Evolutionary conservation across 2,797 vertebrate species (phyloP).

Genomic region (Kryptolebias ocellatus): DNA sequence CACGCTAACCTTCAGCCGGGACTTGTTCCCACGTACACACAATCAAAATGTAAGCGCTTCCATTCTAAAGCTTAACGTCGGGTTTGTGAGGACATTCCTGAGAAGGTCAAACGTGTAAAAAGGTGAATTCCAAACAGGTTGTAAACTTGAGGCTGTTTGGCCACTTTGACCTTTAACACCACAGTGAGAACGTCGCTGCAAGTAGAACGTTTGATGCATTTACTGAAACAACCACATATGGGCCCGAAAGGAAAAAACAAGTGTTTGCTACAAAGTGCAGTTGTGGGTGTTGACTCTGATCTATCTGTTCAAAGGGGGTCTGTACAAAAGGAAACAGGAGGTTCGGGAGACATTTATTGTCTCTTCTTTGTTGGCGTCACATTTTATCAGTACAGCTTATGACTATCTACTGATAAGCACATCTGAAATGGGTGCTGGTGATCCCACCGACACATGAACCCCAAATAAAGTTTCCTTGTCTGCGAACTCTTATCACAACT

Average conservation of each 20-base stretch:
- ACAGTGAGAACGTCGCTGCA: background rate
- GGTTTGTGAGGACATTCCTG: slow-evolving; percentile 54
- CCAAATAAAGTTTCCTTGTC: background rate
- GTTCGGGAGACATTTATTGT: slow-evolving; percentile 24
- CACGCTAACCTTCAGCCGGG: slow-evolving; percentile 6
- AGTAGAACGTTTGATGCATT: background rate
- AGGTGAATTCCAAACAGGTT: slow-evolving; percentile 37
- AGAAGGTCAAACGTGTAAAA: slow-evolving; percentile 58
- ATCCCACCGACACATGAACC: slow-evolving; percentile 24
- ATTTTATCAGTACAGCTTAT: slow-evolving; percentile 63
- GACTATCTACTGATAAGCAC: slow-evolving; percentile 64
- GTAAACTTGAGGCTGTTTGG: slow-evolving; percentile 35
- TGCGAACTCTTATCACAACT: slow-evolving; percentile 6
- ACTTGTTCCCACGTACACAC: slow-evolving; percentile 20
- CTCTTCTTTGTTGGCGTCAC: slow-evolving; percentile 44
- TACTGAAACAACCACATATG: slow-evolving; percentile 13
- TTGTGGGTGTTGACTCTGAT: slow-evolving; percentile 11
- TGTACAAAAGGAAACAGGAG: slow-evolving; percentile 60
- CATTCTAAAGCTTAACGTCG: slow-evolving; percentile 39
- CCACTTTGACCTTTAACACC: slow-evolving; percentile 29
- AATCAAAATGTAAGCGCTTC: slow-evolving; percentile 19
- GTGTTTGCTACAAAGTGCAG: slow-evolving; percentile 20
- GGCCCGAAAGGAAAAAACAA: slow-evolving; percentile 19
- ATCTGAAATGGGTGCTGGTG: slow-evolving; percentile 36
- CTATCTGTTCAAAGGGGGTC: slow-evolving; percentile 25